phyloP scores from a whole-genome alignment of 1,140 invertebrate genomes.

The Xylocopa sonorina region DNA sequence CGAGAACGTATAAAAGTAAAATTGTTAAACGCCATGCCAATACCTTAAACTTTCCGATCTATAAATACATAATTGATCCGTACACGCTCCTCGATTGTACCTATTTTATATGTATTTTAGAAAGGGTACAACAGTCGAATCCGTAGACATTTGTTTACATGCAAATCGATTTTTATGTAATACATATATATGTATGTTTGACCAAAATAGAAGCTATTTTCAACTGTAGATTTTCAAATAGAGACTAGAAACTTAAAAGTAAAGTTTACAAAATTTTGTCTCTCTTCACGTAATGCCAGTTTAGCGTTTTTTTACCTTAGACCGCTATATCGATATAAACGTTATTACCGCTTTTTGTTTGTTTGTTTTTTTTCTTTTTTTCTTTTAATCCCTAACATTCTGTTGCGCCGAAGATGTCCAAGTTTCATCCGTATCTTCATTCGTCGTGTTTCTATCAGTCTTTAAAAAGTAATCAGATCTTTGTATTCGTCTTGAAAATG shows the following conservation, averaged over 20 bases:
- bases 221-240: constrained; percentile 64
- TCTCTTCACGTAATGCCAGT: constrained; percentile 45
- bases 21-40: constrained; percentile 15
- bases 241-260: constrained; percentile 75
- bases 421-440: constrained; percentile 54
- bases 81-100: constrained; percentile 55
- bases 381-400: constrained; percentile 46
- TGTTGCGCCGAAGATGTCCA: constrained; percentile 46
- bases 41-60: constrained; percentile 33
- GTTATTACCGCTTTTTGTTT: constrained; percentile 46
- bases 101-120: constrained; percentile 29
- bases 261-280: constrained; percentile 65
- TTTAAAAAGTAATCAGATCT: constrained; percentile 69
- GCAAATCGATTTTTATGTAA: constrained; percentile 52
- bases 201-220: constrained; percentile 70
- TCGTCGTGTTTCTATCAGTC: constrained; percentile 71
- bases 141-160: constrained; percentile 53
- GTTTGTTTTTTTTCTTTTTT: too few relatives aligned
- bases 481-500: constrained; percentile 41
- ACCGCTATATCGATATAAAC: constrained; percentile 65
- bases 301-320: constrained; percentile 59
- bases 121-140: constrained; percentile 48
- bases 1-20: constrained; percentile 42
- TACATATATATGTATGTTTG: constrained; percentile 60
- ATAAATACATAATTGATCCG: constrained; percentile 59